Evolutionary conservation across 2,113 vertebrate species (phyloP), one percentile per base, ranked within the genome.

Genomic region (Polypterus senegalus): DNA sequence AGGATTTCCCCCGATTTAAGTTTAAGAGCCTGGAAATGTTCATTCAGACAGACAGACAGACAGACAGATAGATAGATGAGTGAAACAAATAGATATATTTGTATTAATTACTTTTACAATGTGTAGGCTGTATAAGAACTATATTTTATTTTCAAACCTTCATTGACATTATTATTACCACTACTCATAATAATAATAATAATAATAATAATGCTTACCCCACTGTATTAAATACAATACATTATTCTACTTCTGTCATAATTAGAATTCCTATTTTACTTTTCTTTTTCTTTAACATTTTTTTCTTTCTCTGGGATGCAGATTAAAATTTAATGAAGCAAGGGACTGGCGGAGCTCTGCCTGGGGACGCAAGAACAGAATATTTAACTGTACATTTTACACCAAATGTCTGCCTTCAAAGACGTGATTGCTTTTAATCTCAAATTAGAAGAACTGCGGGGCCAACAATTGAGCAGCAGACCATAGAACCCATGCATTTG

Each of bases 311-410:
- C 88, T 90, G 90, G 91, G 92, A 92, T 93, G 80, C 85, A 88
- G 90, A 94, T 97, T 89, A 94, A 97, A 94, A 77, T 90, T 98
- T 97, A 92, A 98, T 97, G 93, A 97, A 91, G 87, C 83, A 86
- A 81, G 94, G 90, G 92, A 93, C 89, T 83, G 87, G 88, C 82
- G 80, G 88, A 89, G 86, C 91, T 87, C 88, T 81, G 91, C 86
- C 92, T 89, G 85, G 92, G 95, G 95, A 96, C 83, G 57, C 46
- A 69, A 77, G 84, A 85, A 83, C 86, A 85, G 93, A 96, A 97
- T 97, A 95, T 97, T 94, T 94, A 97, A 97, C 93, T 95, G 92
- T 97, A 96, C 92, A 89, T 93, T 96, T 27, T 91, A 92, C 90
- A 91, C 89, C 91, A 83, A 92, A 88, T 88, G 91, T 90, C 91